phyloP scores from a whole-genome alignment of 2,888 invertebrate genomes.

The Neria commutata region DNA sequence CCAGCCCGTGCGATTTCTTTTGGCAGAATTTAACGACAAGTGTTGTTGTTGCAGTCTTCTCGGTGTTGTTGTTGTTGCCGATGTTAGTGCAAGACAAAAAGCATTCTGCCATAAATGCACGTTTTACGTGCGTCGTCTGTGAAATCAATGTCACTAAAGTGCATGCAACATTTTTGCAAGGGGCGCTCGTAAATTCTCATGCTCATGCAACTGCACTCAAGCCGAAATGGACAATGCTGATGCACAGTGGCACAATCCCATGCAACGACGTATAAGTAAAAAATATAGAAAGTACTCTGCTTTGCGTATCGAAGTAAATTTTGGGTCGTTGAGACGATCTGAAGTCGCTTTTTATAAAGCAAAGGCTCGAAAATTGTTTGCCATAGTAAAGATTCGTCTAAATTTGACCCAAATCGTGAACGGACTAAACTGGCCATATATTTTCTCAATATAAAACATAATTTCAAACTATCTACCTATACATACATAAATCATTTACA shows the following conservation, averaged over 20 bases:
- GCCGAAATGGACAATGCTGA: constrained; percentile 4
- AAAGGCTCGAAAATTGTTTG: no score
- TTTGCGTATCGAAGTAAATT: not conserved
- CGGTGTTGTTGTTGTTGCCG: not conserved
- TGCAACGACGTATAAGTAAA: not conserved
- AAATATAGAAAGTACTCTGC: not conserved
- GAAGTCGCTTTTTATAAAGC: not conserved
- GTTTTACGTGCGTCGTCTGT: constrained; percentile 21
- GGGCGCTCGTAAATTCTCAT: constrained; percentile 16
- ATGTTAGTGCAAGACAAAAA: constrained; percentile 41
- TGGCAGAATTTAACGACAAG: constrained; percentile 37
- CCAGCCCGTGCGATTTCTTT: constrained; percentile 46
- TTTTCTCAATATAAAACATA: no score
- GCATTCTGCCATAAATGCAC: constrained; percentile 52
- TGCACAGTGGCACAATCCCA: no score
- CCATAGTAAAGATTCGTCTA: no score
- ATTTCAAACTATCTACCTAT: no score
- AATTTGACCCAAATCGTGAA: no score
- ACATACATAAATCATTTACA: no score
- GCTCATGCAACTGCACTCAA: not conserved
- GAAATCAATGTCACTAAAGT: constrained; percentile 40
- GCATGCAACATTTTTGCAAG: constrained; percentile 21
- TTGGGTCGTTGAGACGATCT: not conserved
- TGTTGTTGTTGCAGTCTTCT: no score
- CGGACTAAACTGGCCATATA: no score